phyloP scores from a whole-genome alignment of 2,888 invertebrate genomes.

The Agriotes lineatus region DNA sequence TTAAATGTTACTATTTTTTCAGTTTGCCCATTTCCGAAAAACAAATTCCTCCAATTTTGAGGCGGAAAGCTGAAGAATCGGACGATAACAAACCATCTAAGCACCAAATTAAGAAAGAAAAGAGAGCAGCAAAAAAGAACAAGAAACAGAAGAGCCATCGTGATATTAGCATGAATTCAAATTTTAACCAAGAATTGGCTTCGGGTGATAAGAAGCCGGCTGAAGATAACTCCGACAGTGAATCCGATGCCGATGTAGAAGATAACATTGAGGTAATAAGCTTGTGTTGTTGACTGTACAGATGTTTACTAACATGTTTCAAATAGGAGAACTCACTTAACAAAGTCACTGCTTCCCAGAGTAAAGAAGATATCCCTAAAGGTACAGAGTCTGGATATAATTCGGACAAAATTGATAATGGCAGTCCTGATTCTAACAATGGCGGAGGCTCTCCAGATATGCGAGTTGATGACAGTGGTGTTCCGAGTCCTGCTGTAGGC shows the following conservation, averaged over 20 bases:
- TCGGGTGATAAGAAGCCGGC: conserved; percentile 57
- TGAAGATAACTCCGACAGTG: conserved; percentile 73
- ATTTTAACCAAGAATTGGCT: conserved; percentile 2
- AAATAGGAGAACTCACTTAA: conserved; percentile 41
- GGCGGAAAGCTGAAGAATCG: conserved; percentile 63
- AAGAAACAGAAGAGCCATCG: conserved; percentile 64
- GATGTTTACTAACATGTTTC: not conserved
- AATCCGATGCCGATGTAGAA: conserved; percentile 86
- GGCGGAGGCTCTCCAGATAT: conserved; percentile 56
- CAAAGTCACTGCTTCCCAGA: conserved; percentile 30
- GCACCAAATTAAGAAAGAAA: conserved; percentile 76
- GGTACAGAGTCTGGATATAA: conserved; percentile 78
- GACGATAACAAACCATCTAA: conserved; percentile 73
- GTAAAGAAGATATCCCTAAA: conserved; percentile 48
- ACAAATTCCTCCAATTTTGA: conserved; percentile 77
- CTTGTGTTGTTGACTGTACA: no score
- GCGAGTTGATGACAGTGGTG: conserved; percentile 60
- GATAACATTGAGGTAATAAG: conserved; percentile 78
- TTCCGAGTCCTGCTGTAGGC: conserved; percentile 59
- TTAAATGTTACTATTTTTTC: conserved; percentile 1
- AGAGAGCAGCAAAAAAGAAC: conserved; percentile 71
- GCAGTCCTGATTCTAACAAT: conserved; percentile 61
- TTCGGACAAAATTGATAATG: conserved; percentile 68
- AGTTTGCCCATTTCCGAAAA: conserved; percentile 90
- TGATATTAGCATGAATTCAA: conserved; percentile 51